Evolutionary conservation across 2,888 invertebrate species (phyloP), one percentile per base, ranked within the genome.

Genomic region (Agrotis segetum): DNA sequence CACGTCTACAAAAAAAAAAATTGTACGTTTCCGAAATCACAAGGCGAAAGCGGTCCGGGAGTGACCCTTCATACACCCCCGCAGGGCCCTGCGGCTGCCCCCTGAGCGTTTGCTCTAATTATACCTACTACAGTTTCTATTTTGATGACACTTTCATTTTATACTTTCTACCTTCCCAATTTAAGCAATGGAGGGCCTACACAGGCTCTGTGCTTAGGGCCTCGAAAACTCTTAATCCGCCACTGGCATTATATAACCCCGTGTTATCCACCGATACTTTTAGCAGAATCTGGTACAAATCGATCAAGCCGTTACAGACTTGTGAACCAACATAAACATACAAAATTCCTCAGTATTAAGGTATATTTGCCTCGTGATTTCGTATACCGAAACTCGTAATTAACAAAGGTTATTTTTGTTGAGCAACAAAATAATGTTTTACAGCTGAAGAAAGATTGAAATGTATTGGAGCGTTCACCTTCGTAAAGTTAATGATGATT

Each of bases 401-500:
- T 76, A 77, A 46, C 77, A 40, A 59, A 40, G 66, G 62, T 53
- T 77, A 77, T 77, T 71, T 66, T 13, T 47, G 62, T 53, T 29
- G 6, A 61, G 34, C 50, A 67, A 75, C 60, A 76, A 75, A 69
- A 75, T 53, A 63, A 63, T 17, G 62, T 49, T 53, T 40, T 34
- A 59, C 52, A 49, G 76, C 46, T 29, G 1, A 1, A 17, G 16
- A 44, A 14, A 44, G 29, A 76, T 59, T 49, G 58, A 60, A 67
- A 67, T 34, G 14, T 68, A 53, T 17, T 62, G 34, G 67, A 67
- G 47, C 40, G 17, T 74, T 67, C 60, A 61, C 61, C 56, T 56
- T 44, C 24, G 4, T 4, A 56, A 13, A 4, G 34, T 49, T 49
- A 56, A 63, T 59, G 34, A n/a, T 16, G 7, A n/a, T 13, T 14